Evolutionary conservation across 2,888 invertebrate genomes (phyloP).

Genomic region (Loripinus fragilis): DNA sequence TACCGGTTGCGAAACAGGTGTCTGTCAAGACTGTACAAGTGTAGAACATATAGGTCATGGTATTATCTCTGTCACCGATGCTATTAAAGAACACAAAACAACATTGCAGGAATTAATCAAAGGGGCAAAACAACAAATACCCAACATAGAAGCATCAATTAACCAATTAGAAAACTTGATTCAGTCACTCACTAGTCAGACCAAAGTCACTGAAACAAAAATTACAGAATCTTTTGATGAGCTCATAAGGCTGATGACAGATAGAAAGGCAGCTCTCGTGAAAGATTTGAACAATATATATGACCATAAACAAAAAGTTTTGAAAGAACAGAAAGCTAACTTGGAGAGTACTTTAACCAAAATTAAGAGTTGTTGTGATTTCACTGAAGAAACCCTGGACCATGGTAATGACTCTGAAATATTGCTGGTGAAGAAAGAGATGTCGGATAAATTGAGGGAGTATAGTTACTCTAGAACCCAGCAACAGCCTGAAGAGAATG

Average conservation of each 20-base stretch:
- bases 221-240: slow-evolving; percentile 81
- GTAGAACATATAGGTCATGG: slow-evolving; percentile 84
- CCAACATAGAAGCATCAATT: slow-evolving; percentile 79
- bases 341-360: slow-evolving; percentile 82
- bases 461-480: slow-evolving; percentile 74
- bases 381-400: slow-evolving; percentile 84
- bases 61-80: slow-evolving; percentile 83
- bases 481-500: slow-evolving; percentile 82
- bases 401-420: slow-evolving; percentile 84
- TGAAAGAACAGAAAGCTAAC: slow-evolving; percentile 81
- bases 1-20: slow-evolving; percentile 84
- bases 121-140: slow-evolving; percentile 80
- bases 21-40: slow-evolving; percentile 84
- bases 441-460: slow-evolving; percentile 83
- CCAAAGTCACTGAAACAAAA: slow-evolving; percentile 74
- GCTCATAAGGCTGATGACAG: slow-evolving; percentile 77
- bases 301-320: slow-evolving; percentile 79
- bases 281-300: slow-evolving; percentile 80
- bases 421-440: slow-evolving; percentile 84
- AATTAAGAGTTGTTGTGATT: slow-evolving; percentile 83
- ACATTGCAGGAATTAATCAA: slow-evolving; percentile 77
- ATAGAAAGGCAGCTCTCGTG: slow-evolving; percentile 79
- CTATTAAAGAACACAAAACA: slow-evolving; percentile 83
- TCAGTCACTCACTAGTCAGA: slow-evolving; percentile 69
- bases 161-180: slow-evolving; percentile 76